phyloP scores from a whole-genome alignment of 2,888 invertebrate genomes.

The Adelphocoris suturalis region DNA sequence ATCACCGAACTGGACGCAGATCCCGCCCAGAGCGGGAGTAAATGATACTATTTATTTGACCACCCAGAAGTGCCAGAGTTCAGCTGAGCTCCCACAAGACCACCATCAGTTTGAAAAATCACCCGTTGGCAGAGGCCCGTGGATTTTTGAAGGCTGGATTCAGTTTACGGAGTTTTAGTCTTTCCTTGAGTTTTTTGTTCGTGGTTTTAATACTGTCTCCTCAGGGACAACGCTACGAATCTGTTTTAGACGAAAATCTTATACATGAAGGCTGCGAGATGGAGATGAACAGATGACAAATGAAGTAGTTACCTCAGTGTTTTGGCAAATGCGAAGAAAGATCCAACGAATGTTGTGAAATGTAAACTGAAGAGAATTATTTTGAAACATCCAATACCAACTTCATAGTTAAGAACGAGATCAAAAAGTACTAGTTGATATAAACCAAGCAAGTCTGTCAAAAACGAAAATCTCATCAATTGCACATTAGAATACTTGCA shows the following conservation, averaged over 20 bases:
- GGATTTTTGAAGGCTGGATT: slow-evolving; percentile 13
- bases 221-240: background rate
- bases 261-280: background rate
- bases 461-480: too few relatives aligned
- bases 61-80: background rate
- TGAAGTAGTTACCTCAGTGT: background rate
- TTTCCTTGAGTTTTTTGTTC: background rate
- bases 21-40: background rate
- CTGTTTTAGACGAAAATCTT: background rate
- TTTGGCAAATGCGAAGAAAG: background rate
- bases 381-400: too few relatives aligned
- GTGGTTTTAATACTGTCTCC: background rate
- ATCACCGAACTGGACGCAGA: background rate
- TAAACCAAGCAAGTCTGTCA: too few relatives aligned
- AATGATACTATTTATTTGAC: slow-evolving; percentile 27
- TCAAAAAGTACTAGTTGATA: too few relatives aligned
- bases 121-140: background rate
- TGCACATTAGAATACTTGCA: too few relatives aligned
- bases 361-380: too few relatives aligned
- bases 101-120: slow-evolving; percentile 27
- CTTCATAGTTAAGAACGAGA: too few relatives aligned
- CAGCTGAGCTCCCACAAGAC: background rate
- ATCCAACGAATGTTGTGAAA: background rate
- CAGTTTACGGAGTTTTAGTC: background rate
- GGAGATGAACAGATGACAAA: background rate